Evolutionary conservation across 2,888 invertebrate genomes (phyloP), one percentile per base, ranked within the genome.

Genomic region (Ceramica pisi): DNA sequence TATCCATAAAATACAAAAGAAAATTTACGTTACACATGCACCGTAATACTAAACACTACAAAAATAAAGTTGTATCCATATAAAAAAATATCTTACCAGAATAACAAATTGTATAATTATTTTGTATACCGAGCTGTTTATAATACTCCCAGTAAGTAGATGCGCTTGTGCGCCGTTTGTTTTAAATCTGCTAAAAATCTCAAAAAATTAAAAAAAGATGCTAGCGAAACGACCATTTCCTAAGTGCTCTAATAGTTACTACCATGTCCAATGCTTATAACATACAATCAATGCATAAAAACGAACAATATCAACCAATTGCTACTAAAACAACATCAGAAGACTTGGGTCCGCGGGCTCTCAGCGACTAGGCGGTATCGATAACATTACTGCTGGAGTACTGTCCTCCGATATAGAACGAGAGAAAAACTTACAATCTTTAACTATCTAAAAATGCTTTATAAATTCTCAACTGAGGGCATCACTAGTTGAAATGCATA

Each of bases 311-410:
- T 92, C 91, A 95, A 95, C 93, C 94, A 94, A 95, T 93, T 92
- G 93, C 92, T 92, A 93, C 92, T 94, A 93, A 92, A 80, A 82
- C 92, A 94, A 94, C 91, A 90, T 91, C 91, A 90, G 91, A 91
- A 92, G 82, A 92, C 90, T 90, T 90, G 92, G 90, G 88, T 93
- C 90, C 91, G 93, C 92, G 93, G 95, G 94, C 89, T 95, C 94
- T 94, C 95, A 95, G 95, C 94, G 95, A 96, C 95, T 96, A 96
- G 96, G 96, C 96, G 96, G 96, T 95, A 92, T 89, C 88, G 90
- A 92, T 84, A 82, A 87, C 61, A 75, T 75, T 76, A 83, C 79
- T 83, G 78, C 70, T 78, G 74, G 87, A 83, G 86, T 88, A 78
- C 81, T 83, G 84, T 84, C 78, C 80, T 85, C 76, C 78, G 71